phyloP scores from a whole-genome alignment of 2,888 invertebrate species.

The Heliconius ismenius region DNA sequence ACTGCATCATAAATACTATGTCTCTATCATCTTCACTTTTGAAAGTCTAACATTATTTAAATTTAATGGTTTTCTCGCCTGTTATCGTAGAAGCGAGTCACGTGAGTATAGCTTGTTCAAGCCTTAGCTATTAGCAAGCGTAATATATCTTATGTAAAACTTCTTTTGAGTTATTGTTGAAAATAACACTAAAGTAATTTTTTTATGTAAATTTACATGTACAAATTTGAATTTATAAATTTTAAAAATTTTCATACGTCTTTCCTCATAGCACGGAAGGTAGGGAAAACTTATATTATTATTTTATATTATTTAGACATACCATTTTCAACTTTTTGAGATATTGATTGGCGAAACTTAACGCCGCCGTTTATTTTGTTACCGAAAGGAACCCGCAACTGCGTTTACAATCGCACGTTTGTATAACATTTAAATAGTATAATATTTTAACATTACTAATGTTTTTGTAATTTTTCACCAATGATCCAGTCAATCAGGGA shows the following conservation, averaged over 20 bases:
- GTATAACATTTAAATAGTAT: background rate
- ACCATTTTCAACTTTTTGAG: background rate
- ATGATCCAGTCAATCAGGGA: slow-evolving; percentile 9
- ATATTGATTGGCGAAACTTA: background rate
- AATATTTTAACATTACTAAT: background rate
- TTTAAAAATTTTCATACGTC: background rate
- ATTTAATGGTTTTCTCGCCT: slow-evolving; percentile 16
- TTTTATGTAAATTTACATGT: no score
- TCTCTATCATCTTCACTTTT: slow-evolving; percentile 12
- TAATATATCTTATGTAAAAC: background rate
- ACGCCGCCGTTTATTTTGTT: background rate
- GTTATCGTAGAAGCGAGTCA: slow-evolving; percentile 5
- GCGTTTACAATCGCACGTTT: background rate
- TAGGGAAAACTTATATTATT: no score
- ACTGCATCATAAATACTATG: slow-evolving; percentile 2
- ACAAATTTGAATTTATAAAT: background rate
- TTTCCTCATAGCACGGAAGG: no score
- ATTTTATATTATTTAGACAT: background rate
- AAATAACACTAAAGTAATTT: background rate
- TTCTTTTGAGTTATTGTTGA: background rate
- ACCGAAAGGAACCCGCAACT: background rate
- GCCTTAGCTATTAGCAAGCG: background rate
- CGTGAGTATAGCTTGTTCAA: background rate
- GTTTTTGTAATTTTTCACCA: background rate
- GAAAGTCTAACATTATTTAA: slow-evolving; percentile 21